Evolutionary conservation across 1,140 invertebrate genomes (phyloP).

Genomic region (Coelopa frigida): DNA sequence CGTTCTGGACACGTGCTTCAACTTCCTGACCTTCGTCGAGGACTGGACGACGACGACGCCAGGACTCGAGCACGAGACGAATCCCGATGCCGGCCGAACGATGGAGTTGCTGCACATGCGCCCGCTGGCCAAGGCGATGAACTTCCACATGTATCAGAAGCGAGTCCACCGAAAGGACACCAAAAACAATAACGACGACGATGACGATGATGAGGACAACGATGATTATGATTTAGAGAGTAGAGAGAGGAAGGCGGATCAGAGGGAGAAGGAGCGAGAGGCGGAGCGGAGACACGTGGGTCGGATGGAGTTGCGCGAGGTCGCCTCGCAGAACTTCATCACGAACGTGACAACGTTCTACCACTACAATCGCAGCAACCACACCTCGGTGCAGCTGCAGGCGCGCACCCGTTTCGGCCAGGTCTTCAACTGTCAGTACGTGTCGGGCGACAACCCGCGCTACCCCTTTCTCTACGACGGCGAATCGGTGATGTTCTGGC

Average conservation of each 20-base stretch:
- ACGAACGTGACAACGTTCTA: constrained; percentile 39
- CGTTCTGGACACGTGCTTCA: constrained; percentile 30
- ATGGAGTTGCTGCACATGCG: constrained; percentile 30
- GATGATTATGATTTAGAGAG: no score
- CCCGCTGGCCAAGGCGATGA: constrained; percentile 27
- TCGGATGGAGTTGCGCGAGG: constrained; percentile 29
- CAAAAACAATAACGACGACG: constrained; percentile 26
- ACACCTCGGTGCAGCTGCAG: constrained; percentile 34
- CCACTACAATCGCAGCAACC: constrained; percentile 37
- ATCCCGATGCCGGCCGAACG: constrained; percentile 17
- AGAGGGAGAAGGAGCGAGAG: constrained; percentile 22
- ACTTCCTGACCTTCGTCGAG: constrained; percentile 37
- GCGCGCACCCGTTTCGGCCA: constrained; percentile 37
- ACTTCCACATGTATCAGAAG: constrained; percentile 40
- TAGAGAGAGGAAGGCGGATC: constrained; percentile 18
- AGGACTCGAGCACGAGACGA: constrained; percentile 18
- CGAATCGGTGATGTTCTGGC: constrained; percentile 42
- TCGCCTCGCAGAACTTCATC: constrained; percentile 37
- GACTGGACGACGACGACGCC: constrained; percentile 35
- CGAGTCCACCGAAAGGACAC: constrained; percentile 20
- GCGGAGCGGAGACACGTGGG: not conserved
- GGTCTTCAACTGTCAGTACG: constrained; percentile 41
- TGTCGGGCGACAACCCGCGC: constrained; percentile 29
- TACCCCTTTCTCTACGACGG: constrained; percentile 41
- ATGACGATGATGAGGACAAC: no score